Base-by-base conservation (phyloP, 2,888 invertebrate genomes). In the Eupithecia exiguata region DNA sequence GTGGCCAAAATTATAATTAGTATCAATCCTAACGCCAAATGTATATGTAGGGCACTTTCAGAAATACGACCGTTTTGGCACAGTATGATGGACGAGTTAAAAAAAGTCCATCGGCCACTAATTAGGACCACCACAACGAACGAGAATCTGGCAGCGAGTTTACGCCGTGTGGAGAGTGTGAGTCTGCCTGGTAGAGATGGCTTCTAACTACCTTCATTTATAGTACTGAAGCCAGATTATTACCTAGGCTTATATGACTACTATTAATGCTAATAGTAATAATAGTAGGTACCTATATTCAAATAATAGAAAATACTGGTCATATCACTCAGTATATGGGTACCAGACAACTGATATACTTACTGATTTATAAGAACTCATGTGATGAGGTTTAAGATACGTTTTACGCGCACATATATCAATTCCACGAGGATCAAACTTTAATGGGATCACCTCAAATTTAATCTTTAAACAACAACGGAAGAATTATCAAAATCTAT, bases 1-100 rank as follows among this genome's bases (percentile, higher is more conserved):
- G 85, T 87, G 88, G 89, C 88, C 88, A 87, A 87, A 81, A 83
- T 79, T 90, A 90, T 86, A 85, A 86, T 84, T 89, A 89, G 86
- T 83, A 78, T 76, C 82, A 80, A 78, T 79, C 84, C 86, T 83
- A 85, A 81, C 82, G 89, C 89, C 89, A 90, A 89, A 86, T 82
- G 74, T 79, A 83, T 69, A 90, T 84, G 84, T 89, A 73, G 89
- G 84, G 75, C 89, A 88, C 86, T 89, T 87, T 88, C 86, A 89
- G 87, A 88, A 86, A 83, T 77, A 72, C 68, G 69, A 58, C 49
- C 75, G 78, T 84, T 65, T 83, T 87, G 89, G 87, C 88, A 88
- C 81, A 78, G 83, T 83, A 84, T 85, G 84, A 84, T 84, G 83
- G 82, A 86, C 84, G 80, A 82, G 81, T 82, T 70, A 62, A 73